Percentiles rank a stretch among this genome's conserved stretches.
Conservation (phyloP, 2,888 invertebrate genomes). For the Drosophila paramelanica region DNA sequence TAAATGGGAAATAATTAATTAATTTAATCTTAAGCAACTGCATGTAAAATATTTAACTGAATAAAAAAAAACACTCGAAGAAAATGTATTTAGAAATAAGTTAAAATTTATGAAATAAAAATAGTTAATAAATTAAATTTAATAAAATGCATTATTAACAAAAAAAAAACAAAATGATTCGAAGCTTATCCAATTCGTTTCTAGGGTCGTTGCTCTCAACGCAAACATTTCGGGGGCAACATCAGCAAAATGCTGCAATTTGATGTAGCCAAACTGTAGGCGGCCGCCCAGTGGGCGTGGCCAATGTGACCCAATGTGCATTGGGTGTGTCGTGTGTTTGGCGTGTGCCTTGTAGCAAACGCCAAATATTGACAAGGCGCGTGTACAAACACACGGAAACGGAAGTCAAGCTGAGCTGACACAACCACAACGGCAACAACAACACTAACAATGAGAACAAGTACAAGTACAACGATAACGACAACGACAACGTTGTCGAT, state of each 20-base stretch:
- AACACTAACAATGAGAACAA: slow-evolving; percentile 32
- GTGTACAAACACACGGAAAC: slow-evolving; percentile 71
- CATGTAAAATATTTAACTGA: slow-evolving; percentile 78
- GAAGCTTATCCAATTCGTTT: not conserved
- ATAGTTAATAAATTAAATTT: slow-evolving; percentile 79
- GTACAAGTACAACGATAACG: slow-evolving; percentile 25
- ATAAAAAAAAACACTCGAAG: slow-evolving; percentile 40
- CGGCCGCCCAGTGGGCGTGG: slow-evolving; percentile 42
- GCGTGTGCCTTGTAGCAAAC: slow-evolving; percentile 70
- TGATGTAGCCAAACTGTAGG: slow-evolving; percentile 56
- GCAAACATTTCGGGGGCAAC: slow-evolving; percentile 33
- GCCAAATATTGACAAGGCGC: slow-evolving; percentile 77
- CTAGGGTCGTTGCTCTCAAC: slow-evolving; percentile 27
- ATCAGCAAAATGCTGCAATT: slow-evolving; percentile 44
- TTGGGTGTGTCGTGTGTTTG: slow-evolving; percentile 37
- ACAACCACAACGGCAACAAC: slow-evolving; percentile 65
- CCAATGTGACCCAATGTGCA: not conserved
- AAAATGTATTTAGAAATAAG: slow-evolving; percentile 62
- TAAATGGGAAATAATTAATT: slow-evolving; percentile 48
- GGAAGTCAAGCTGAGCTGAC: slow-evolving; percentile 72
- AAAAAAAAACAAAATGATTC: slow-evolving; percentile 20
- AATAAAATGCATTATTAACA: slow-evolving; percentile 81
- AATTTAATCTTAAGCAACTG: slow-evolving; percentile 67
- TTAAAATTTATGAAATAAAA: slow-evolving; percentile 54
- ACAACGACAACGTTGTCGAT: slow-evolving; percentile 51